These are phyloP conservation scores for Cephalopholis sonnerati DNA, from an alignment of 2,113 vertebrate species.

Conservation along the genomic window DNA sequence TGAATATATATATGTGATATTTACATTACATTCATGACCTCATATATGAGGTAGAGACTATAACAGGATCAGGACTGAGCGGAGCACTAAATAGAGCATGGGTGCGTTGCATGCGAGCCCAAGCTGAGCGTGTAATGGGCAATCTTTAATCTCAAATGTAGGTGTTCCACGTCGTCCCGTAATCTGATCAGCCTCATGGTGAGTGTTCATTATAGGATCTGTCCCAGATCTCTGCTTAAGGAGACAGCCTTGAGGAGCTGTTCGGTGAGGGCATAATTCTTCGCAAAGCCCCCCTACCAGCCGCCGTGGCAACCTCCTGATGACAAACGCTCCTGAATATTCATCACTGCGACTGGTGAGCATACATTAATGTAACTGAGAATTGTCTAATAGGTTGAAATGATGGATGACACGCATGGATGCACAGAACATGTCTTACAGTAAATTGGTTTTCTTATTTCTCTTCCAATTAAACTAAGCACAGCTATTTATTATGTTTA, in stretches of 20 bases:
- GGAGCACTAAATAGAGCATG: conserved; percentile 62
- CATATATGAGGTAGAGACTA: conserved; percentile 48
- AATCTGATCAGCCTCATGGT: conserved; percentile 78
- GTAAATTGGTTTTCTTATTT: conserved; percentile 53
- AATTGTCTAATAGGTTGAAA: conserved; percentile 46
- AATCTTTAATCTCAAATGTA: conserved; percentile 78
- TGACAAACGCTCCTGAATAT: conserved; percentile 65
- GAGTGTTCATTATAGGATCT: conserved; percentile 74
- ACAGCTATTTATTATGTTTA: conserved; percentile 4
- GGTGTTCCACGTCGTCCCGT: conserved; percentile 74
- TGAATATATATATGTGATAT: conserved; percentile 45
- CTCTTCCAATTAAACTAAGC: conserved; percentile 29
- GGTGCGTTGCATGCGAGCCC: conserved; percentile 27
- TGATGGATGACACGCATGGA: conserved; percentile 59
- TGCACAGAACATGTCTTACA: conserved; percentile 37
- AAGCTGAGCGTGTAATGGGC: conserved; percentile 75
- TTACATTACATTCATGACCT: conserved; percentile 61
- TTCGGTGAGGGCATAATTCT: conserved; percentile 45
- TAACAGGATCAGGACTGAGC: conserved; percentile 58
- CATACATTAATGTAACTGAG: conserved; percentile 29
- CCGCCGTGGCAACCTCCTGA: conserved; percentile 47
- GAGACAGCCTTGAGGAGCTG: conserved; percentile 61
- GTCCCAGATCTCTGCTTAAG: conserved; percentile 74
- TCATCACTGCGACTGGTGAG: conserved; percentile 61
- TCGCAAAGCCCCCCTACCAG: conserved; percentile 56